Percentiles rank a stretch among this genome's conserved stretches.
These are phyloP conservation scores for Anoplius nigerrimus DNA, from an alignment of 2,888 invertebrate genomes.

Conservation along the genomic window DNA sequence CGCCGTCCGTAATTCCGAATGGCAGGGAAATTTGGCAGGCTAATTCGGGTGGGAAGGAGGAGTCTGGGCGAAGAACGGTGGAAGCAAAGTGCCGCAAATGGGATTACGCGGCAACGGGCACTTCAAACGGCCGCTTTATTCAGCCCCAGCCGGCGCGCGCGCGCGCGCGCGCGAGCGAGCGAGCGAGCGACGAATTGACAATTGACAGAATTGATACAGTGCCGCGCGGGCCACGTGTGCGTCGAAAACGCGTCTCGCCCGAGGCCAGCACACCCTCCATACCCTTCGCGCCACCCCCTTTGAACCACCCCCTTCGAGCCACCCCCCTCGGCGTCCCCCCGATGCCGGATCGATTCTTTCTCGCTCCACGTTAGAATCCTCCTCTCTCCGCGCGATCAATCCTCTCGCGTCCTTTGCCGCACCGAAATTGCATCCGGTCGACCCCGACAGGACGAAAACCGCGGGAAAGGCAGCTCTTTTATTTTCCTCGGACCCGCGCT, in stretches of 20 bases:
- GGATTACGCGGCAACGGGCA: conserved; percentile 64
- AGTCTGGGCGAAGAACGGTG: neutral
- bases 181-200: conserved; percentile 69
- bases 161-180: conserved; percentile 26
- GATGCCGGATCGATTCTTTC: conserved; percentile 2
- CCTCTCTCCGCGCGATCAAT: neutral
- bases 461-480: neutral
- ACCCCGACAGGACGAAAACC: neutral
- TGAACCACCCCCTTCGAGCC: conserved; percentile 5
- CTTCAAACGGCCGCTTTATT: conserved; percentile 70
- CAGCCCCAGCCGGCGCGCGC: conserved; percentile 53
- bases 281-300: no score
- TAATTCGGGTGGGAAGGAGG: conserved; percentile 52
- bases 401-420: neutral
- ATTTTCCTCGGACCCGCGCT: no score
- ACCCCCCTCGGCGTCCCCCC: conserved; percentile 4
- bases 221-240: conserved; percentile 49
- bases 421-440: neutral
- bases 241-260: conserved; percentile 51
- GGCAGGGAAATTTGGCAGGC: conserved; percentile 58
- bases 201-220: conserved; percentile 74
- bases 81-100: conserved; percentile 52
- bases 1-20: conserved; percentile 47
- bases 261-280: conserved; percentile 29
- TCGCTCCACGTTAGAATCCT: neutral